Evolutionary conservation across 2,888 invertebrate genomes (phyloP).

Genomic region (Erannis defoliaria): DNA sequence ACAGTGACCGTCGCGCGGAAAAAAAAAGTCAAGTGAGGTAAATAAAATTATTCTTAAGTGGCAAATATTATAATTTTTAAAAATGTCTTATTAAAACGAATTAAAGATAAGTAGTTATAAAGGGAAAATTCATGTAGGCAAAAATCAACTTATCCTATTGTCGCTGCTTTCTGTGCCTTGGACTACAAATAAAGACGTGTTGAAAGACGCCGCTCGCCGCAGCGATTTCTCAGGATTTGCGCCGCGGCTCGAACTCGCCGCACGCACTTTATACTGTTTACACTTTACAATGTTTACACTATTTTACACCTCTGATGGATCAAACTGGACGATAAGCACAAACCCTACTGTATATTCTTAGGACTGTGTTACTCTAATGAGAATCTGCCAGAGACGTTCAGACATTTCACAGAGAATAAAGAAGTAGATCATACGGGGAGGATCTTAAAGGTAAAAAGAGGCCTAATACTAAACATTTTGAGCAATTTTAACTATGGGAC

Average conservation of each 20-base stretch:
- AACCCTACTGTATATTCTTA: neutral
- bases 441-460: no score
- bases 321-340: neutral
- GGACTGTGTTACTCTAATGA: neutral
- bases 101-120: no score
- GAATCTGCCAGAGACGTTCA: neutral
- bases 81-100: no score
- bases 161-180: constrained; percentile 9
- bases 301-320: constrained; percentile 6
- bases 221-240: constrained; percentile 81
- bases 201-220: constrained; percentile 72
- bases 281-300: constrained; percentile 35
- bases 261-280: constrained; percentile 70
- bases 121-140: no score
- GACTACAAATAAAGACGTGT: constrained; percentile 63
- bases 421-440: no score
- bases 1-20: no score
- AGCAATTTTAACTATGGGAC: no score
- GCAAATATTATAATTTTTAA: no score
- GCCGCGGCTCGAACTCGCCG: constrained; percentile 62
- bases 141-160: neutral
- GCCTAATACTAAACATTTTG: no score
- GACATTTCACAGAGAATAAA: no score
- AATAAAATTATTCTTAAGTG: no score
- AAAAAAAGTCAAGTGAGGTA: no score